Base-by-base conservation (phyloP, 2,797 vertebrate species). In the Eupleurogrammus muticus region DNA sequence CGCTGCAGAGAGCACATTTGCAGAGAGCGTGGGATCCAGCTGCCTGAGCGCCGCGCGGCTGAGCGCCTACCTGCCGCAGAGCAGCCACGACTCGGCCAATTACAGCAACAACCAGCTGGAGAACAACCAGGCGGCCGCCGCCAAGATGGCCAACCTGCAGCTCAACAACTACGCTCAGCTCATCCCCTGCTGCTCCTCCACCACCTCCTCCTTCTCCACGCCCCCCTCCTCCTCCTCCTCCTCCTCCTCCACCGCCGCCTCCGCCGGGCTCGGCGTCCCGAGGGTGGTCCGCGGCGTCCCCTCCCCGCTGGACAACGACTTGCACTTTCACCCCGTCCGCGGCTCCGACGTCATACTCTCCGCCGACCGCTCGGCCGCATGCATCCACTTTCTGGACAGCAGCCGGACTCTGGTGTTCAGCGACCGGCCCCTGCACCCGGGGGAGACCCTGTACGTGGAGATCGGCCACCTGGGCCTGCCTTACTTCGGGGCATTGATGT, bases 21-120 rank as follows among this genome's bases (percentile, higher is more conserved):
- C 97, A 0, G 97, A 99, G 90, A 99, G 96, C 6, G 95, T 98
- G 89, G 95, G 94, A 35, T 95, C 96, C 0, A 93, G 96, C 84
- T 96, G 97, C 66, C 94, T 98, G 87, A 96, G 94, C 65, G 94
- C 94, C 0, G 94, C 97, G 61, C 96, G 96, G 5, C 95, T 99
- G 89, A 98, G 96, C 84, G 95, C 97, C 87, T 99, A 96, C 90
- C 94, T 96, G 88, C 96, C 97, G 0, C 97, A 98, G 86, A 96
- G 95, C 93, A 98, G 93, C 95, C 98, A 98, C 5, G 98, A 99
- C 92, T 97, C 97, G 0, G 98, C 97, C 92, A 99, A 99, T 91
- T 96, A 97, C 94, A 98, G 93, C 93, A 99, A 99, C 94, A 98
- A 99, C 20, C 97, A 98, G 90, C 95, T 99, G 54, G 98, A 99